These are phyloP conservation scores for Trypoxylus dichotomus DNA, from an alignment of 1,140 invertebrate genomes.

Conservation along the genomic window DNA sequence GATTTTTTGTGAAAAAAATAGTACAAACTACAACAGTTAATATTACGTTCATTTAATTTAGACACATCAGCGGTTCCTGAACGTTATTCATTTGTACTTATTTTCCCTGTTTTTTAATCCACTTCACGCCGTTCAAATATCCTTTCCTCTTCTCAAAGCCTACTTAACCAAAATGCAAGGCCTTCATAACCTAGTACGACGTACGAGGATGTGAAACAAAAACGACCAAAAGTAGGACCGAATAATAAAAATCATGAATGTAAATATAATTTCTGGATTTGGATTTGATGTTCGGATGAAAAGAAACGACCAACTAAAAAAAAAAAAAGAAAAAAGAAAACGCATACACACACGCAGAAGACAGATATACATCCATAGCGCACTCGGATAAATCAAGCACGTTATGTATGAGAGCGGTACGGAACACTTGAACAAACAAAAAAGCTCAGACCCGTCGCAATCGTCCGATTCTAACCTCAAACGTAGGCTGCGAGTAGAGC, in stretches of 20 bases:
- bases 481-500: background rate
- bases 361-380: background rate
- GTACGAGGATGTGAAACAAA: too few species aligned
- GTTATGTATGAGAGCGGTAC: background rate
- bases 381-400: background rate
- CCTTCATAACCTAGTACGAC: too few species aligned
- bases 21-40: too few species aligned
- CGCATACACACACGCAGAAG: background rate
- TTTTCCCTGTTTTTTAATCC: too few species aligned
- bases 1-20: too few species aligned
- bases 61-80: too few species aligned
- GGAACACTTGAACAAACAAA: conserved; percentile 3
- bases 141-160: too few species aligned
- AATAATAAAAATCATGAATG: conserved; percentile 8
- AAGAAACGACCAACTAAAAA: background rate
- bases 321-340: background rate
- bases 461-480: background rate
- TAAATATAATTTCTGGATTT: conserved; percentile 8
- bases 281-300: background rate
- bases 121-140: too few species aligned
- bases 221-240: too few species aligned
- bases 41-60: too few species aligned
- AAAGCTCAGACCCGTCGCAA: background rate
- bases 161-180: too few species aligned
- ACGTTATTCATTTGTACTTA: too few species aligned